phyloP scores from a whole-genome alignment of 2,113 vertebrate species.

The Xenopus tropicalis region UCB_Xtro_10.0 CM004448.2:94048501-94049000 shows the following conservation, averaged over 20 bases:
- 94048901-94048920: constrained; percentile 54
- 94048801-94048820: constrained; percentile 12
- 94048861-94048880: constrained; percentile 51
- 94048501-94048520: no score
- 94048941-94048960: constrained; percentile 53
- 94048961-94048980: constrained; percentile 47
- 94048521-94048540: no score
- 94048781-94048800: constrained; percentile 36
- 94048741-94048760: constrained; percentile 30
- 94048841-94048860: constrained; percentile 52
- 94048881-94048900: constrained; percentile 26
- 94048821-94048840: constrained; percentile 20
- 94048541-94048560: no score
- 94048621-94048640: background rate
- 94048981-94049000: constrained; percentile 40
- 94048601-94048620: background rate
- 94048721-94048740: constrained; percentile 35
- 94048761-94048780: constrained; percentile 37
- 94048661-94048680: constrained; percentile 6
- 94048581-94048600: background rate
- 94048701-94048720: constrained; percentile 11
- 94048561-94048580: no score
- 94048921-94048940: constrained; percentile 64
- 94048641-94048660: constrained; percentile 14
- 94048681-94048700: constrained; percentile 9